Conservation (phyloP, 2,888 invertebrate species). For the Thereva nobilitata region DNA sequence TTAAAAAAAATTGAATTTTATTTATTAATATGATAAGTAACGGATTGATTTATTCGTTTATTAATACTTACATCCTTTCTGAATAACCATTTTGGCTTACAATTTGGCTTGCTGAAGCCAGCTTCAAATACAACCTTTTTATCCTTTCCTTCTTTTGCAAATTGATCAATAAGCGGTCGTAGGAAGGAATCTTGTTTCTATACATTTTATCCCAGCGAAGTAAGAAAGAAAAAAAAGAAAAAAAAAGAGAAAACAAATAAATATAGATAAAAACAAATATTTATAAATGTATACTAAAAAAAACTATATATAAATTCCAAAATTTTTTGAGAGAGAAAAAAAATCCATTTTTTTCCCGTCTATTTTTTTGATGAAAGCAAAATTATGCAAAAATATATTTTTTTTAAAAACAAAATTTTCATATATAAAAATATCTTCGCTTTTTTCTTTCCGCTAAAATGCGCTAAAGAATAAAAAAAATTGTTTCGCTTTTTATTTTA, state of each 20-base stretch:
- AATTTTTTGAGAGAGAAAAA: too few species aligned
- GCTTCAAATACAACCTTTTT: conserved; percentile 93
- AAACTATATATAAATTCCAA: too few species aligned
- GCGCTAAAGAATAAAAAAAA: too few species aligned
- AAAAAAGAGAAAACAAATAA: not conserved
- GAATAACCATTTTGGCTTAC: conserved; percentile 90
- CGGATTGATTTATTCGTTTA: not conserved
- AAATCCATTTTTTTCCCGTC: too few species aligned
- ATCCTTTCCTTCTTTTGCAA: conserved; percentile 94
- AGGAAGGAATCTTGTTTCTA: conserved; percentile 95
- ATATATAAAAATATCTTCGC: too few species aligned
- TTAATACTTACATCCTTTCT: conserved; percentile 82
- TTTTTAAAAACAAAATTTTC: too few species aligned
- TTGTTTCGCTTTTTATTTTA: too few species aligned
- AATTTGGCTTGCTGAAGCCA: conserved; percentile 94
- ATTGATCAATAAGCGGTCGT: conserved; percentile 91
- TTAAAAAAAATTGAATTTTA: not conserved
- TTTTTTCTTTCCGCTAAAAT: too few species aligned
- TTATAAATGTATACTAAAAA: conserved; percentile 19
- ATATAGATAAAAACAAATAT: not conserved
- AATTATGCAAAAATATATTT: too few species aligned
- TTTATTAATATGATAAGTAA: not conserved
- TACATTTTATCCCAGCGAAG: conserved; percentile 30
- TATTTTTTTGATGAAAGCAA: too few species aligned
- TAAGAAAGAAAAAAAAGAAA: conserved; percentile 5